These are phyloP conservation scores for Odontomachus brunneus DNA, from an alignment of 1,140 invertebrate species.

Conservation along the genomic window DNA sequence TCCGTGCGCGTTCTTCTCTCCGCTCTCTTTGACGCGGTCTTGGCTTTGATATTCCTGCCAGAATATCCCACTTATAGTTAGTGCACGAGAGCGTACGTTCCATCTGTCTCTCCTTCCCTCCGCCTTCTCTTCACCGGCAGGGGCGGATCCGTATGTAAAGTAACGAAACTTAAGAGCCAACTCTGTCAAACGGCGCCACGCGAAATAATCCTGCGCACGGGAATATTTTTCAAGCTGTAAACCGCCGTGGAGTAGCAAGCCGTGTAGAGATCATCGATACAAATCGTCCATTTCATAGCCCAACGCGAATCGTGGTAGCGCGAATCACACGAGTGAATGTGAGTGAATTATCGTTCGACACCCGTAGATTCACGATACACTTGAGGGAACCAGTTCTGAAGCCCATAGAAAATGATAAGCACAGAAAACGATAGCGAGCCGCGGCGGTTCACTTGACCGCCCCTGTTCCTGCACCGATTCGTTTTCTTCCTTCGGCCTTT, in stretches of 20 bases:
- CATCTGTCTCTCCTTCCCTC: conserved; percentile 39
- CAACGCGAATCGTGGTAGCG: background rate
- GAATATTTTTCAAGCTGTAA: conserved; percentile 9
- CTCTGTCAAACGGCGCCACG: background rate
- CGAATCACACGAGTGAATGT: background rate
- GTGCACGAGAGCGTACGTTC: conserved; percentile 63
- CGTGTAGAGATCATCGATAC: background rate
- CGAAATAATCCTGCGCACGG: background rate
- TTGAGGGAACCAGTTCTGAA: background rate
- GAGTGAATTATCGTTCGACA: conserved; percentile 5
- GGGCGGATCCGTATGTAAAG: conserved; percentile 36
- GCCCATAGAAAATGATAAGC: background rate
- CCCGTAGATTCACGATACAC: background rate
- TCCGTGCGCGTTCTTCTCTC: background rate
- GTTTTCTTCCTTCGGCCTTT: conserved; percentile 40
- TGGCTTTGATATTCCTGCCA: conserved; percentile 83
- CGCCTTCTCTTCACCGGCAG: conserved; percentile 39
- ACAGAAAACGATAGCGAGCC: background rate
- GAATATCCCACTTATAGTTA: conserved; percentile 79
- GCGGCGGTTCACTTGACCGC: background rate
- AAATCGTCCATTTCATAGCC: no score
- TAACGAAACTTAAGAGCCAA: conserved; percentile 23
- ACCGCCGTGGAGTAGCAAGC: background rate
- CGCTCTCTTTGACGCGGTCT: conserved; percentile 79
- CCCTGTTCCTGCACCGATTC: background rate